These are phyloP conservation scores for Brachionus sp. DNA, from an alignment of 1,140 invertebrate species.

Conservation along the genomic window DNA sequence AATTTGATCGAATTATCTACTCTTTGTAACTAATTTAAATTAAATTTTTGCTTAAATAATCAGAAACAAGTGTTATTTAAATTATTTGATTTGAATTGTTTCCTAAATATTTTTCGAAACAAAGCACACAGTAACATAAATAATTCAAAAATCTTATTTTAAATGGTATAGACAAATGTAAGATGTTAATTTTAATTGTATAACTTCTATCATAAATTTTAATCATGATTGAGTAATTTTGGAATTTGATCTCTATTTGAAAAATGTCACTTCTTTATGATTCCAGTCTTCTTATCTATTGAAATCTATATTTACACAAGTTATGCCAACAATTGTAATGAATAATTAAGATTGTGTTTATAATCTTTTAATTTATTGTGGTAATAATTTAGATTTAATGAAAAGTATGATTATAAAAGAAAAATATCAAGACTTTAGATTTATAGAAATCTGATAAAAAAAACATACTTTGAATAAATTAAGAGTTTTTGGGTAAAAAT, in stretches of 20 bases:
- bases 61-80: background rate
- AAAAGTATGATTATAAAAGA: background rate
- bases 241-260: background rate
- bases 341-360: background rate
- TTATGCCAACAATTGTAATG: background rate
- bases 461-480: background rate
- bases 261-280: background rate
- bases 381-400: background rate
- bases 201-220: background rate
- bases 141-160: too few relatives aligned
- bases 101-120: background rate
- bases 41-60: background rate
- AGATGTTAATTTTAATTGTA: too few relatives aligned
- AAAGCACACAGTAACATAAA: too few relatives aligned
- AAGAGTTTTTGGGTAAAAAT: too few relatives aligned
- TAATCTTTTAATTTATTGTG: background rate
- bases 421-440: background rate
- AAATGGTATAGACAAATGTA: too few relatives aligned
- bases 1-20: background rate
- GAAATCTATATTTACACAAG: background rate
- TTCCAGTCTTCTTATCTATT: background rate
- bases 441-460: too few relatives aligned
- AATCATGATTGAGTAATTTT: background rate
- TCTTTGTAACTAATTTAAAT: background rate
- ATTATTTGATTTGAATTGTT: background rate